A percentile compares a stretch with the other conserved stretches of the same genome.
These are phyloP conservation scores for Drosophila micromelanica DNA, from an alignment of 1,140 invertebrate species.

Conservation along the genomic window DNA sequence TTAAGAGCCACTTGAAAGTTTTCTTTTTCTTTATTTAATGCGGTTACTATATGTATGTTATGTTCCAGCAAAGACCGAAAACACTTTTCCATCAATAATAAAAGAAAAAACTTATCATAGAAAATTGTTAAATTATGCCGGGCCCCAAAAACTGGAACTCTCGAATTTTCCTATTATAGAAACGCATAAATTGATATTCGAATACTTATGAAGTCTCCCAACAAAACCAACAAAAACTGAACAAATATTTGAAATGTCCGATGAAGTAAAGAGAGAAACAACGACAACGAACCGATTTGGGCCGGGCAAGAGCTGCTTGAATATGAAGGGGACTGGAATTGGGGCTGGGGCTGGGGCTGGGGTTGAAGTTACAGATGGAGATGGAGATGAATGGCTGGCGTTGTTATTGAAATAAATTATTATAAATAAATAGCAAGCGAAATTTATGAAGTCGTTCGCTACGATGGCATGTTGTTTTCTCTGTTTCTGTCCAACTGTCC, in stretches of 20 bases:
- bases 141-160: slow-evolving; percentile 35
- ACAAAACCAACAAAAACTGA: slow-evolving; percentile 16
- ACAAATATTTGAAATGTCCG: slow-evolving; percentile 16
- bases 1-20: slow-evolving; percentile 12
- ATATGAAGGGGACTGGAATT: slow-evolving; percentile 1
- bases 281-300: slow-evolving; percentile 10
- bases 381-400: slow-evolving; percentile 59
- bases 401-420: slow-evolving; percentile 84
- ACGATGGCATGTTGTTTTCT: slow-evolving; percentile 60
- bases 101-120: slow-evolving; percentile 14
- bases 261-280: neutral
- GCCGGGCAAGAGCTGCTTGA: neutral
- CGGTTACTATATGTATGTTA: neutral
- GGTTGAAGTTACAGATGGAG: slow-evolving; percentile 5
- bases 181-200: slow-evolving; percentile 78
- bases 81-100: slow-evolving; percentile 60
- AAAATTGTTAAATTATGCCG: slow-evolving; percentile 64
- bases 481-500: slow-evolving; percentile 26
- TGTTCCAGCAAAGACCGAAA: slow-evolving; percentile 30
- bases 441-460: slow-evolving; percentile 77
- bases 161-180: slow-evolving; percentile 43
- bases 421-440: slow-evolving; percentile 82
- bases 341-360: slow-evolving; percentile 16
- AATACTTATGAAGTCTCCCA: slow-evolving; percentile 61
- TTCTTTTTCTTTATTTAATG: neutral